Conservation (phyloP, 2,888 invertebrate genomes). For the Meandrusa payeni region DNA sequence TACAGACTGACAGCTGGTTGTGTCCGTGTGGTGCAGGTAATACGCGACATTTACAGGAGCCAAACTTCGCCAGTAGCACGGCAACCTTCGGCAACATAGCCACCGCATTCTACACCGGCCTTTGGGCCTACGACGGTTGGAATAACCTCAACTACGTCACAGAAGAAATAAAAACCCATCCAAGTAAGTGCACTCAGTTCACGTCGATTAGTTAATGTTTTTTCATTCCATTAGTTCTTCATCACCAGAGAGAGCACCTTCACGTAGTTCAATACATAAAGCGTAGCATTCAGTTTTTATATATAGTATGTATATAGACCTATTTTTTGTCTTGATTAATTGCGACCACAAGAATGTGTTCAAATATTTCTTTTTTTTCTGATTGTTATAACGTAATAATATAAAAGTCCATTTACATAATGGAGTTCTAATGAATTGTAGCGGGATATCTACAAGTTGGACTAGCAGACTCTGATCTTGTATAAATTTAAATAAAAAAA, state of each 20-base stretch:
- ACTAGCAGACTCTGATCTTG: too few species aligned
- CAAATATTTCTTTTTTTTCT: too few species aligned
- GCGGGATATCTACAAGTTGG: too few species aligned
- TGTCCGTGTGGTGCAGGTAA: constrained; percentile 86
- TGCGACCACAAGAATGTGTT: too few species aligned
- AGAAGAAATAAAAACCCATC: constrained; percentile 99
- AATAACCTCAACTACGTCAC: constrained; percentile 99
- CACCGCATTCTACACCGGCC: constrained; percentile 95
- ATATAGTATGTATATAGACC: too few species aligned
- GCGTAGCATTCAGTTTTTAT: too few species aligned
- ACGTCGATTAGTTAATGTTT: neutral
- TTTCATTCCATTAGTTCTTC: neutral
- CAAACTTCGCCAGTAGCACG: constrained; percentile 87
- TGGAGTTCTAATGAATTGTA: too few species aligned
- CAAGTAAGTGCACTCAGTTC: constrained; percentile 82
- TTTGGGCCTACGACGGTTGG: constrained; percentile 98
- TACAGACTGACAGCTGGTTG: constrained; percentile 70
- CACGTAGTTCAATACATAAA: neutral
- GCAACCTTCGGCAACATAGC: constrained; percentile 92
- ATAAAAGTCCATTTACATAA: too few species aligned
- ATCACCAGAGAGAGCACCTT: constrained; percentile 1
- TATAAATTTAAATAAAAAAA: too few species aligned
- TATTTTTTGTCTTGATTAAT: too few species aligned
- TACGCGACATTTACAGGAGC: constrained; percentile 90
- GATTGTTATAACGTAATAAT: too few species aligned